Evolutionary conservation across 2,888 invertebrate species (phyloP), one percentile per base, ranked within the genome.

Genomic region (Noctua pronuba): DNA sequence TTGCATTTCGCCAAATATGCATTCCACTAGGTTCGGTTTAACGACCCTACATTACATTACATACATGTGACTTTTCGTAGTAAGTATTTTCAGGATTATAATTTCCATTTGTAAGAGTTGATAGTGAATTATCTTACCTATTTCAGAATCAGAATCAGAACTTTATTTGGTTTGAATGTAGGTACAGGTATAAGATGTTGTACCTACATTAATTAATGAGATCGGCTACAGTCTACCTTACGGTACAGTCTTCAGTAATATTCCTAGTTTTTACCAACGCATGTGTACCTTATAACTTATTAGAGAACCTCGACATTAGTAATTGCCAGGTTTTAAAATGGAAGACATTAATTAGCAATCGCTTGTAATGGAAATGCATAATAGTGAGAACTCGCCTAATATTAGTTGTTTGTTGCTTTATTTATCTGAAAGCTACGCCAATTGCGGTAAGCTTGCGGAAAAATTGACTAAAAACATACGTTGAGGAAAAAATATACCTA

Each of bases 1-100:
- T 88, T 85, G 73, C 11, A 86, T 88, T 82, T 82, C 80, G 68
- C 84, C 82, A 80, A 88, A 84, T 87, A 73, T 79, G 80, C 85
- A 88, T 76, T 44, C 55, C 60, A 62, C 66, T 79, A 85, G 60
- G 73, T 83, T 44, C 67, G 28, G 88, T 82, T 86, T 85, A 88
- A 83, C 71, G 83, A 83, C 77, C 80, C 58, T 58, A 55, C 41
- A 64, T 64, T 44, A 28, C 65, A 69, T 60, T 21, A 70, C 38
- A 41, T 21, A 13, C 44, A 13, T 28, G 44, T 10, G 46, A 49
- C 44, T 60, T 73, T 58, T 38, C 13, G 41, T 64, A 52, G 8
- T 41, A 64, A 35, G 6, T 21, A 52, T 24, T 2, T 44, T 35
- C 21, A 52, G 11, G 21, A n/a, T 44, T 62, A 49, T n/a, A 21